Conservation (phyloP, 2,888 invertebrate genomes). For the Idaea aversata region DNA sequence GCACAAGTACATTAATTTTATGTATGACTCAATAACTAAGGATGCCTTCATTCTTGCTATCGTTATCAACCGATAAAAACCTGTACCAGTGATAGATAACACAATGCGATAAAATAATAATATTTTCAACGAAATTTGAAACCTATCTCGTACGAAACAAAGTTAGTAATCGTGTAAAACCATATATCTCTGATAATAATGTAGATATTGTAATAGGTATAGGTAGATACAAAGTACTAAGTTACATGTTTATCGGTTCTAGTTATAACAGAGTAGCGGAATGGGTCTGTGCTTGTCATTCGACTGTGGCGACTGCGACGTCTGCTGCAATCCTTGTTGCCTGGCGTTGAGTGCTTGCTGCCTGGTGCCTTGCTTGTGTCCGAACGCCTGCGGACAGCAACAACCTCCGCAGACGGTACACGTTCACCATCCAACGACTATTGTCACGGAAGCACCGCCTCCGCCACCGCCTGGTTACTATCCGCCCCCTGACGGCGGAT, state of each 20-base stretch:
- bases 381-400: conserved; percentile 69
- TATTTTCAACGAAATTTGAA: conserved; percentile 21
- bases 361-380: conserved; percentile 67
- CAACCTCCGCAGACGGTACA: conserved; percentile 58
- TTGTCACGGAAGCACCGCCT: conserved; percentile 48
- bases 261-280: conserved; percentile 47
- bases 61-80: conserved; percentile 51
- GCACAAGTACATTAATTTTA: neutral
- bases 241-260: conserved; percentile 42
- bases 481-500: conserved; percentile 45
- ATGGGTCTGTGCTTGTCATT: conserved; percentile 72
- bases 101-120: conserved; percentile 5
- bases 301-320: conserved; percentile 67
- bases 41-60: conserved; percentile 3
- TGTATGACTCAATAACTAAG: neutral
- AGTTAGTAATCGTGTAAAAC: neutral
- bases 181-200: neutral
- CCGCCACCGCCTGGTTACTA: conserved; percentile 50
- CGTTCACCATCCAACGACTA: conserved; percentile 59
- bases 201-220: neutral
- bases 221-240: conserved; percentile 4
- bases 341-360: conserved; percentile 70
- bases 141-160: conserved; percentile 19
- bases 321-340: conserved; percentile 70
- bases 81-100: conserved; percentile 38